phyloP scores from a whole-genome alignment of 2,113 vertebrate genomes.

The Zosterops pallidus region DNA sequence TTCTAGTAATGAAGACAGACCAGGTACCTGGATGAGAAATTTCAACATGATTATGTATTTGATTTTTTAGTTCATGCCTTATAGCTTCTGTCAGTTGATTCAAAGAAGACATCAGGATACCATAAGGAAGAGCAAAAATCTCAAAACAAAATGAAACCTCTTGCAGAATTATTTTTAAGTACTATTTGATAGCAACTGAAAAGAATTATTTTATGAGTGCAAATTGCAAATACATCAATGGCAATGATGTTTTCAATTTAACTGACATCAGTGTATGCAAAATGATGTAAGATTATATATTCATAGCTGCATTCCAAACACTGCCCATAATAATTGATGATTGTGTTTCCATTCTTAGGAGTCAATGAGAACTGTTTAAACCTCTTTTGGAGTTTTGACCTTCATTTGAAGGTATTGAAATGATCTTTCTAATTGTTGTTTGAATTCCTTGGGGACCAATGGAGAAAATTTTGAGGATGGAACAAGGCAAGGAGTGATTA shows the following conservation, averaged over 20 bases:
- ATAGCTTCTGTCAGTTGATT: background rate
- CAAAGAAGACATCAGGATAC: background rate
- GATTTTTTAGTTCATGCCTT: background rate
- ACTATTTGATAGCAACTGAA: background rate
- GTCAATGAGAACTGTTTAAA: background rate
- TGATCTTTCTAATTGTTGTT: background rate
- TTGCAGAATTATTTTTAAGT: background rate
- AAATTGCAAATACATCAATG: background rate
- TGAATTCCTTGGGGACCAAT: background rate
- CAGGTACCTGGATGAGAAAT: background rate
- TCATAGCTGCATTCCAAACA: background rate
- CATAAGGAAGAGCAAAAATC: background rate
- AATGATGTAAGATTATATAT: background rate
- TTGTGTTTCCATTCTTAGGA: background rate
- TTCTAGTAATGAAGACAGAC: background rate
- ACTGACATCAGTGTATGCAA: background rate
- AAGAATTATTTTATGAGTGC: background rate
- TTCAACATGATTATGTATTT: background rate
- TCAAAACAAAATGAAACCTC: background rate
- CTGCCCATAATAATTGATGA: background rate
- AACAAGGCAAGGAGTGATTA: background rate
- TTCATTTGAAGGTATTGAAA: background rate
- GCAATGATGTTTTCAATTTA: background rate
- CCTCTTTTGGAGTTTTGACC: background rate
- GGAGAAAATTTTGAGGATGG: background rate